These are phyloP conservation scores for Parotocinclus haroldoi DNA, from an alignment of 2,797 vertebrate species.

Conservation along the genomic window DNA sequence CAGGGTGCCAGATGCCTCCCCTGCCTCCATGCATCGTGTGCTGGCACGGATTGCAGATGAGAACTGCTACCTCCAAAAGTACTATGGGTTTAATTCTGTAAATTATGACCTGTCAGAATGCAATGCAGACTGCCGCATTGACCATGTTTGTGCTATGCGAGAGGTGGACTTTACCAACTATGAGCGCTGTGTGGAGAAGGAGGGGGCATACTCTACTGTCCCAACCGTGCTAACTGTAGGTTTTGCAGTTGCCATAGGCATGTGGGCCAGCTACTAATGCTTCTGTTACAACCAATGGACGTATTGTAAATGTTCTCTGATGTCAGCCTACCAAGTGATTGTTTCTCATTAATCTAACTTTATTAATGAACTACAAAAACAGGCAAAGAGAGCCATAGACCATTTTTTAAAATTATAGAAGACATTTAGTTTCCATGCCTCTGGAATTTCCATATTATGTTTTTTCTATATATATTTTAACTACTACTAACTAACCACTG, in stretches of 20 bases:
- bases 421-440: too few species aligned
- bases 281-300: too few species aligned
- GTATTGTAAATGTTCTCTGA: too few species aligned
- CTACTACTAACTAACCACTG: too few species aligned
- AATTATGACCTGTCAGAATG: slow-evolving; percentile 78
- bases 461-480: too few species aligned
- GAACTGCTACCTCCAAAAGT: slow-evolving; percentile 73
- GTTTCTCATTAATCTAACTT: too few species aligned
- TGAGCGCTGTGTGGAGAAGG: slow-evolving; percentile 66
- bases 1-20: slow-evolving; percentile 73
- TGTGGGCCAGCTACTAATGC: slow-evolving; percentile 41
- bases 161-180: slow-evolving; percentile 80
- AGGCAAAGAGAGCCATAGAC: too few species aligned
- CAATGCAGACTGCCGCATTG: slow-evolving; percentile 66
- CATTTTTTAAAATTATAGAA: too few species aligned
- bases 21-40: slow-evolving; percentile 74
- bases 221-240: slow-evolving; percentile 49
- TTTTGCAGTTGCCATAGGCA: slow-evolving; percentile 47
- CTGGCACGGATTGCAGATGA: slow-evolving; percentile 67
- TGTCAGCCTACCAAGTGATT: too few species aligned
- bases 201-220: slow-evolving; percentile 42
- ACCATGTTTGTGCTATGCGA: slow-evolving; percentile 85
- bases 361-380: too few species aligned
- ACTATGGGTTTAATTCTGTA: slow-evolving; percentile 87
- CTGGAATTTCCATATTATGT: too few species aligned